Conservation (phyloP, 2,113 vertebrate species). For the Brienomyrus longianalis region DNA sequence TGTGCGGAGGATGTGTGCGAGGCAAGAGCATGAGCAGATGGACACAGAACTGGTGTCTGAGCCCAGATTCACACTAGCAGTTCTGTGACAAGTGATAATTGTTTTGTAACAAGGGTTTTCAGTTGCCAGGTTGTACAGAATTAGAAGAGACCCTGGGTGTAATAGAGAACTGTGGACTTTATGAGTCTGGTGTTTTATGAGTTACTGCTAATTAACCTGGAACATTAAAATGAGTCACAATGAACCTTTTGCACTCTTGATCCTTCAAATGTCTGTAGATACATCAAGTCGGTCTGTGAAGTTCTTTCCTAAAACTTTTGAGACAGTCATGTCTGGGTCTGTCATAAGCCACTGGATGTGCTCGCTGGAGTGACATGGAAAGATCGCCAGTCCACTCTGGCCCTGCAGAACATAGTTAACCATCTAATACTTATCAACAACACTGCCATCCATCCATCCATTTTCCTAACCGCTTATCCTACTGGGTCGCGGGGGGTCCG, state of each 20-base stretch:
- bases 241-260: background rate
- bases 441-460: background rate
- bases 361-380: background rate
- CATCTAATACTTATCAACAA: background rate
- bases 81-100: slow-evolving; percentile 13
- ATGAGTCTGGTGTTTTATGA: background rate
- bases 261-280: background rate
- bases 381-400: background rate
- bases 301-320: background rate
- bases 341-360: background rate
- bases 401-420: background rate
- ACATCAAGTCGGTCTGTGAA: background rate
- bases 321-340: background rate
- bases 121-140: slow-evolving; percentile 6
- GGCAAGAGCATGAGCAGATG: background rate
- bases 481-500: too few relatives aligned
- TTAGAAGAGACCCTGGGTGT: background rate
- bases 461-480: too few relatives aligned
- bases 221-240: background rate
- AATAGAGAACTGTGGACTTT: background rate
- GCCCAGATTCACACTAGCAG: background rate
- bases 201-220: background rate
- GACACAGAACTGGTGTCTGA: background rate
- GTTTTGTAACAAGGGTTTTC: slow-evolving; percentile 5
- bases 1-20: background rate